Evolutionary conservation across 2,888 invertebrate genomes (phyloP).

Genomic region (Chesias legatella): DNA sequence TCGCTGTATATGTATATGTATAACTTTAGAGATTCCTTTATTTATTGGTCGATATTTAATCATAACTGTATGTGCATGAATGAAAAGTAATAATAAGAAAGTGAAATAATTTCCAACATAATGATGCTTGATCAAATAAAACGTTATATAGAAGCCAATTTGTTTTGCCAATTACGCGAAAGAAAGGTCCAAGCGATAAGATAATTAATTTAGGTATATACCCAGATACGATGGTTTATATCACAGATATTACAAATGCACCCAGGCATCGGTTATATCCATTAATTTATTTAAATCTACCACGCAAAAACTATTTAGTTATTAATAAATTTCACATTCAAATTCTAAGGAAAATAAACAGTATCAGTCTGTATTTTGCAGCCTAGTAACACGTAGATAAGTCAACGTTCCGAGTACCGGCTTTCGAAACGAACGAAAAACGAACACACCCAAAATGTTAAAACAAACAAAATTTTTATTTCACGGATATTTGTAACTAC

Average conservation of each 20-base stretch:
- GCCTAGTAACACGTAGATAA: slow-evolving; percentile 56
- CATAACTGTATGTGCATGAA: too few species aligned
- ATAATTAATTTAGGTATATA: slow-evolving; percentile 46
- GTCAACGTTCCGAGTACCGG: slow-evolving; percentile 55
- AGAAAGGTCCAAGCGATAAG: slow-evolving; percentile 43
- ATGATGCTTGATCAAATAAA: slow-evolving; percentile 1
- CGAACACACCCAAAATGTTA: slow-evolving; percentile 1
- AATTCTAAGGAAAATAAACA: slow-evolving; percentile 36
- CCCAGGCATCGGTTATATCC: slow-evolving; percentile 68
- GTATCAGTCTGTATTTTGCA: slow-evolving; percentile 40
- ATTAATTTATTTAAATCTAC: slow-evolving; percentile 45
- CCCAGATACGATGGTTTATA: slow-evolving; percentile 67
- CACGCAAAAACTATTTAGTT: slow-evolving; percentile 31
- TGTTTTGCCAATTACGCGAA: slow-evolving; percentile 21
- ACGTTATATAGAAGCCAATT: slow-evolving; percentile 7
- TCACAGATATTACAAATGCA: slow-evolving; percentile 72
- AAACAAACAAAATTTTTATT: slow-evolving; percentile 22
- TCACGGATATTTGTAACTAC: slow-evolving; percentile 49
- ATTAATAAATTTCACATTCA: slow-evolving; percentile 3
- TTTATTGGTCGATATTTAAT: too few species aligned
- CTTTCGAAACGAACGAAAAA: slow-evolving; percentile 31
- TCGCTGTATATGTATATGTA: too few species aligned
- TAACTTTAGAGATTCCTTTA: too few species aligned
- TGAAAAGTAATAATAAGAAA: too few species aligned
- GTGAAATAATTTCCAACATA: not conserved